Evolutionary conservation across 1,140 invertebrate species (phyloP).

Genomic region (Periplaneta americana): DNA sequence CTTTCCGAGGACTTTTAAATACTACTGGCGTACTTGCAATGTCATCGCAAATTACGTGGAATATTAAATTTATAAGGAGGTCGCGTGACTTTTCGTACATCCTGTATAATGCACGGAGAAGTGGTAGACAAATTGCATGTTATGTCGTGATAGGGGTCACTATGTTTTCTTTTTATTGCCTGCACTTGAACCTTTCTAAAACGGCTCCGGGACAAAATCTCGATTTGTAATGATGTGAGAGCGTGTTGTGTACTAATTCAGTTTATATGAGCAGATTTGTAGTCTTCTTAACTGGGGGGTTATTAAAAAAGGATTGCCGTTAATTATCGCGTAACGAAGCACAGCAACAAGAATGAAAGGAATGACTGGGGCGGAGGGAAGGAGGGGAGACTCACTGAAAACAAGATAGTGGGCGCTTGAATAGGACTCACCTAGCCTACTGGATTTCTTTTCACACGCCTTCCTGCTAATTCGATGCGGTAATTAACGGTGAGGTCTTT

Average conservation of each 20-base stretch:
- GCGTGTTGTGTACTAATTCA: neutral
- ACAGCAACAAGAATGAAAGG: neutral
- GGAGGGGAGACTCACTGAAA: too few relatives aligned
- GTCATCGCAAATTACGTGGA: too few relatives aligned
- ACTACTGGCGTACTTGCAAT: too few relatives aligned
- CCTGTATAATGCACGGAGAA: neutral
- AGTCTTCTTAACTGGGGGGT: neutral
- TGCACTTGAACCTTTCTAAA: neutral
- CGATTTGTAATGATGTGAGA: neutral
- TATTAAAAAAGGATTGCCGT: neutral
- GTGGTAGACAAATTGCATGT: neutral
- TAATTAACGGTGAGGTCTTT: neutral
- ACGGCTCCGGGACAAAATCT: neutral
- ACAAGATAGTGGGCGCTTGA: too few relatives aligned
- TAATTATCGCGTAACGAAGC: neutral
- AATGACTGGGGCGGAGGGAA: too few relatives aligned
- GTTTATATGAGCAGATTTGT: neutral
- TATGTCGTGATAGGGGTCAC: neutral
- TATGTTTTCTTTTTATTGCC: too few relatives aligned
- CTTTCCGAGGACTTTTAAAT: too few relatives aligned
- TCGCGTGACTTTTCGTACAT: neutral
- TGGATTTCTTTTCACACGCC: neutral
- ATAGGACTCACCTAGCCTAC: neutral
- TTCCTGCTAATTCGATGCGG: neutral
- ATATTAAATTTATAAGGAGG: too few relatives aligned